Percentiles rank a stretch among this genome's conserved stretches.
phyloP scores from a whole-genome alignment of 2,888 invertebrate genomes.

The Drosophila suboccidentalis region DNA sequence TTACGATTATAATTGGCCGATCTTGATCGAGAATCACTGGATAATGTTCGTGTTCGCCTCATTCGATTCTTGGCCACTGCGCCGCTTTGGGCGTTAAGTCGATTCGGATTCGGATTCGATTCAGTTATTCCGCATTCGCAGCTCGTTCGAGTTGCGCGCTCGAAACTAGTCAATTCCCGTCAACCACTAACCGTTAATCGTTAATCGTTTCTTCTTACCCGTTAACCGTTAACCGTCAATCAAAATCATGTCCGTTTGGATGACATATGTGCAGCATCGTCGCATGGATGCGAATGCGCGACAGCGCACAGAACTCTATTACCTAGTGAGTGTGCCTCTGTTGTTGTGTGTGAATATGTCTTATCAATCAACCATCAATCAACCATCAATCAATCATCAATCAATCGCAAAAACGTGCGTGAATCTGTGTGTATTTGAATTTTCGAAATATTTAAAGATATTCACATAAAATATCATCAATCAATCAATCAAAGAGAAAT shows the following conservation, averaged over 20 bases:
- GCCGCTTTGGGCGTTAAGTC: conserved; percentile 8
- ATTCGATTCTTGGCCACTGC: conserved; percentile 22
- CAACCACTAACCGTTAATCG: conserved; percentile 1
- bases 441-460: too few relatives aligned
- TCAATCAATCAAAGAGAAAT: too few relatives aligned
- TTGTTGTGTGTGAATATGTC: neutral
- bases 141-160: conserved; percentile 13
- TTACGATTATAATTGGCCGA: conserved; percentile 54
- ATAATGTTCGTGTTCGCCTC: conserved; percentile 46
- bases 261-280: conserved; percentile 87
- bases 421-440: too few relatives aligned
- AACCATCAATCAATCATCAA: conserved; percentile 1
- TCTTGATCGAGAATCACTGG: conserved; percentile 38
- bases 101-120: neutral
- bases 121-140: conserved; percentile 35
- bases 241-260: conserved; percentile 87
- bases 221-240: conserved; percentile 1
- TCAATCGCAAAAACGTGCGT: too few relatives aligned
- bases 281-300: conserved; percentile 79
- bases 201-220: neutral
- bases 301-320: conserved; percentile 84
- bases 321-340: conserved; percentile 83
- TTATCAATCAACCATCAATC: conserved; percentile 3
- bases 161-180: neutral
- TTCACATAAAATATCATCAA: too few relatives aligned